phyloP scores from a whole-genome alignment of 2,113 vertebrate species.

The Syngnathoides biaculeatus region DNA sequence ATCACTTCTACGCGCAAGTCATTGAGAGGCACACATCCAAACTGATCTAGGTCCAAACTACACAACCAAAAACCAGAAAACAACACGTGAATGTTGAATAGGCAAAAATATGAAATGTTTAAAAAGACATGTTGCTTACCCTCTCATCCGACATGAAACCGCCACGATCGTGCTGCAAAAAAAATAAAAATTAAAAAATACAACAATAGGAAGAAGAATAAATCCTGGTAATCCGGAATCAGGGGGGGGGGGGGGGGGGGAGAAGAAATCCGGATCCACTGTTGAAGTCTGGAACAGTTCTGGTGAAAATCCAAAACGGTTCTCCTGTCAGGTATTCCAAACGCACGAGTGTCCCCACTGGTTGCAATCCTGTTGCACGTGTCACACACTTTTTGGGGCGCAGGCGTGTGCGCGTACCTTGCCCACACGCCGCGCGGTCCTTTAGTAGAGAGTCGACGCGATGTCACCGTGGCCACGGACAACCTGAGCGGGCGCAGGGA shows the following conservation, averaged over 20 bases:
- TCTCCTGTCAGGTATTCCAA: conserved; percentile 1
- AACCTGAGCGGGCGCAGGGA: conserved; percentile 5
- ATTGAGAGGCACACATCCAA: conserved; percentile 3
- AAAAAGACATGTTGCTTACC: conserved; percentile 48
- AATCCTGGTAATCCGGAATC: conserved; percentile 38
- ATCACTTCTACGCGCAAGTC: background rate
- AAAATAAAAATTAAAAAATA: too few species aligned
- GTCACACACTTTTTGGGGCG: background rate
- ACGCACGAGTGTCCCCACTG: background rate
- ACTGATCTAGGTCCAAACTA: too few species aligned
- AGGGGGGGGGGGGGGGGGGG: background rate
- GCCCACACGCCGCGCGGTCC: too few species aligned
- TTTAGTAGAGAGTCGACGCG: background rate
- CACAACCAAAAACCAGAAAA: background rate
- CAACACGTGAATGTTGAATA: background rate
- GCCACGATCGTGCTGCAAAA: background rate
- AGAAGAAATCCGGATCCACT: background rate
- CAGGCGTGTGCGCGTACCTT: background rate
- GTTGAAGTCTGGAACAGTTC: background rate
- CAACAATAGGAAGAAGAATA: background rate
- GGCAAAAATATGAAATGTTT: background rate
- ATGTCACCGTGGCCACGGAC: background rate
- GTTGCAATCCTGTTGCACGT: conserved; percentile 1
- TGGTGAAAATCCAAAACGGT: background rate
- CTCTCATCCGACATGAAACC: conserved; percentile 76